Evolutionary conservation across 2,113 vertebrate genomes (phyloP).

Genomic region (Siniperca knerii): DNA sequence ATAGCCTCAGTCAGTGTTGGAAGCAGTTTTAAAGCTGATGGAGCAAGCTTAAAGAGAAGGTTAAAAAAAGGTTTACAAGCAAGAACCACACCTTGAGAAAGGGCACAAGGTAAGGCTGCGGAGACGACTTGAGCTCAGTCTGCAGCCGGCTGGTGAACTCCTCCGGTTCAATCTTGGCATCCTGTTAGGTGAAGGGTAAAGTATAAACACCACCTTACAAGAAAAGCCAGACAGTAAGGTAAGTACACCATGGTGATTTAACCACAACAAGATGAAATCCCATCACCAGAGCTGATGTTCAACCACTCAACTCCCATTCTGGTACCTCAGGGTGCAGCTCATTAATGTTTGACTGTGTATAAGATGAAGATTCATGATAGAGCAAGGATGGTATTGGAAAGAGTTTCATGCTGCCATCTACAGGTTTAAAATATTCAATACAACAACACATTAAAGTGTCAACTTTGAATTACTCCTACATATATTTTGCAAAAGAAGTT

Average conservation of each 20-base stretch:
- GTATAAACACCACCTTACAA: neutral
- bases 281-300: conserved; percentile 18
- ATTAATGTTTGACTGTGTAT: conserved; percentile 24
- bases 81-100: conserved; percentile 88
- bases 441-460: conserved; percentile 31
- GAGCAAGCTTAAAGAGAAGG: neutral
- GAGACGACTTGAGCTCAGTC: conserved; percentile 91
- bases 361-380: conserved; percentile 16
- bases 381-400: conserved; percentile 7
- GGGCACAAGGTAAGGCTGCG: conserved; percentile 92
- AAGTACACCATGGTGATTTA: conserved; percentile 13
- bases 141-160: conserved; percentile 92
- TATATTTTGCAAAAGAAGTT: neutral
- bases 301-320: conserved; percentile 2
- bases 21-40: neutral
- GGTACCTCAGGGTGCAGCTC: conserved; percentile 38
- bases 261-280: conserved; percentile 35
- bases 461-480: neutral
- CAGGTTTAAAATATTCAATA: conserved; percentile 61
- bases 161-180: conserved; percentile 92
- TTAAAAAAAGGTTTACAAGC: neutral
- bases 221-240: conserved; percentile 4
- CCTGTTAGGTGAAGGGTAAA: conserved; percentile 76
- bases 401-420: conserved; percentile 80
- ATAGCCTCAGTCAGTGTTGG: neutral